These are phyloP conservation scores for Australoheros scitulus DNA, from an alignment of 2,113 vertebrate genomes.

Conservation along the genomic window DNA sequence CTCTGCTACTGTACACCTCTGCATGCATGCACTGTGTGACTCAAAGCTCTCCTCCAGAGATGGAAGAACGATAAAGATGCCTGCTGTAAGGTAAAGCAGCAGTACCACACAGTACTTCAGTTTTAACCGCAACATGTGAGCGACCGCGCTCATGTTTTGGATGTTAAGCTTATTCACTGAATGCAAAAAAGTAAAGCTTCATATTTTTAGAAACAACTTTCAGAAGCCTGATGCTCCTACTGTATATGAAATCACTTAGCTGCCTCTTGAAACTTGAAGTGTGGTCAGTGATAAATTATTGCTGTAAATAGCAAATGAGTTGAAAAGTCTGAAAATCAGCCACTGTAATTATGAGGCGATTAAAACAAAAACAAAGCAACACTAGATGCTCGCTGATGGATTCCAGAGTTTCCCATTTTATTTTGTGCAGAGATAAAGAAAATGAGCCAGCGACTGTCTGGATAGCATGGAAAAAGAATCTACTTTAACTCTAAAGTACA, in stretches of 20 bases:
- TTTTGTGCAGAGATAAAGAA: neutral
- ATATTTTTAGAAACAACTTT: neutral
- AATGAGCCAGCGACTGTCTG: neutral
- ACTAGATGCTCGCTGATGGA: neutral
- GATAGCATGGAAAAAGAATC: neutral
- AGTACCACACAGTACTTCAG: neutral
- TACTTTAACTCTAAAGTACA: neutral
- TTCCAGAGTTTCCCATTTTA: neutral
- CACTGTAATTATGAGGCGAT: neutral
- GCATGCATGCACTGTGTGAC: neutral
- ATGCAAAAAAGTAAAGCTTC: neutral
- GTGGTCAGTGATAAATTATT: neutral
- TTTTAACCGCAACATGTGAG: neutral
- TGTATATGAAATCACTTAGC: constrained; percentile 2
- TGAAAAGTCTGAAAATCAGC: neutral
- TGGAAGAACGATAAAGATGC: neutral
- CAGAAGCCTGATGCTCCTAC: neutral
- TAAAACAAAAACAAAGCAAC: neutral
- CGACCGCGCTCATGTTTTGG: no score
- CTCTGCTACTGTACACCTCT: constrained; percentile 31
- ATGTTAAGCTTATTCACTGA: neutral
- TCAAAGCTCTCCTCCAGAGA: neutral
- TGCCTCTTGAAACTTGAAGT: neutral
- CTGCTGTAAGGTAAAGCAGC: neutral
- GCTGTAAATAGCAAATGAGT: neutral